Evolutionary conservation across 2,113 vertebrate species (phyloP).

Genomic region (Leucosticte australis): DNA sequence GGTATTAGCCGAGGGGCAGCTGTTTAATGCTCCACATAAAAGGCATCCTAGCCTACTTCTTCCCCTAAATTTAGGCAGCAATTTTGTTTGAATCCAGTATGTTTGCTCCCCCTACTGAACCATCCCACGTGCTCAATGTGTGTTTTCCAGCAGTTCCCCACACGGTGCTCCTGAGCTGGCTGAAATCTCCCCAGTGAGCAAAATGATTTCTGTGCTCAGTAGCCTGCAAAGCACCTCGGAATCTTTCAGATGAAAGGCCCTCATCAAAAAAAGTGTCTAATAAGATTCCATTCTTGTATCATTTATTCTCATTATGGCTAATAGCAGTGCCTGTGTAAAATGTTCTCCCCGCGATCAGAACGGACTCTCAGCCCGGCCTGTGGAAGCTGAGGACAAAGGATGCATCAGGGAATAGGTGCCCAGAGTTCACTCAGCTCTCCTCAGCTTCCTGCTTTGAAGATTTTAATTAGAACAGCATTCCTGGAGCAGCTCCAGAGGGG

Average conservation of each 20-base stretch:
- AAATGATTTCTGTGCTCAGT: slow-evolving; percentile 13
- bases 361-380: background rate
- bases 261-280: slow-evolving; percentile 13
- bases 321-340: slow-evolving; percentile 42
- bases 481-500: slow-evolving; percentile 20
- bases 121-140: background rate
- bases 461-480: slow-evolving; percentile 34
- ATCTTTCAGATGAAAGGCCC: slow-evolving; percentile 56
- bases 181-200: slow-evolving; percentile 8
- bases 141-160: slow-evolving; percentile 4
- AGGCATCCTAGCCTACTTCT: background rate
- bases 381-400: slow-evolving; percentile 23
- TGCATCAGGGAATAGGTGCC: background rate
- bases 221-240: slow-evolving; percentile 25
- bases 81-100: background rate
- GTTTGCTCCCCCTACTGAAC: slow-evolving; percentile 17
- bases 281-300: slow-evolving; percentile 45
- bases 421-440: background rate
- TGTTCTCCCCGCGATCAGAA: slow-evolving; percentile 33
- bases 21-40: background rate
- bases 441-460: slow-evolving; percentile 39
- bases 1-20: background rate
- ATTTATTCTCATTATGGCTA: slow-evolving; percentile 56
- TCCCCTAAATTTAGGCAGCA: background rate
- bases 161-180: background rate